A percentile compares a stretch with the other conserved stretches of the same genome.
These are phyloP conservation scores for Cosmorhoe ocellata DNA, from an alignment of 2,888 invertebrate species.

Conservation along the genomic window DNA sequence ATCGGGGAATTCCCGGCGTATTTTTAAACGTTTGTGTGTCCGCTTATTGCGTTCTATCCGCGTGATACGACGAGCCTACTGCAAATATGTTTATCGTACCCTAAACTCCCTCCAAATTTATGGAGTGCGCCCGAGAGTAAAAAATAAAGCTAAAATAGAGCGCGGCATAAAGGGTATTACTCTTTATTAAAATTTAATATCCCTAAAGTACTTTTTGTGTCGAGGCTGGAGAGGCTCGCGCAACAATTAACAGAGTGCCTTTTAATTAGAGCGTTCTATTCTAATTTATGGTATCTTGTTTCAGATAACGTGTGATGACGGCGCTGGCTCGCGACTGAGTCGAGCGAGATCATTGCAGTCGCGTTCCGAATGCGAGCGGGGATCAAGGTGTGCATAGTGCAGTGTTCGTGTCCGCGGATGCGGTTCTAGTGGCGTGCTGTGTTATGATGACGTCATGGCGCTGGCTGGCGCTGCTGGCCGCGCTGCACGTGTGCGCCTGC, in stretches of 20 bases:
- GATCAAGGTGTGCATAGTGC: slow-evolving; percentile 33
- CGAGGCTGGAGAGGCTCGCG: slow-evolving; percentile 40
- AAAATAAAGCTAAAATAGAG: slow-evolving; percentile 55
- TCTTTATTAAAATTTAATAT: slow-evolving; percentile 70
- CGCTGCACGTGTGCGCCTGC: slow-evolving; percentile 46
- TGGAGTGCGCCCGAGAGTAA: slow-evolving; percentile 50
- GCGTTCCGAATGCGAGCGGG: slow-evolving; percentile 35
- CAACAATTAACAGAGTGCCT: slow-evolving; percentile 51
- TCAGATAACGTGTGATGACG: slow-evolving; percentile 60
- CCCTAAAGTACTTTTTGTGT: slow-evolving; percentile 53
- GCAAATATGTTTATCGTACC: slow-evolving; percentile 67
- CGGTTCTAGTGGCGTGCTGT: slow-evolving; percentile 55
- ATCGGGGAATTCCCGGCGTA: slow-evolving; percentile 68
- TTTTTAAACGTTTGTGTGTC: slow-evolving; percentile 72
- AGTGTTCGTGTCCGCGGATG: slow-evolving; percentile 50
- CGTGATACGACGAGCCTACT: slow-evolving; percentile 56
- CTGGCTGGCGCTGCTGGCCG: slow-evolving; percentile 62
- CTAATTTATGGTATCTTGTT: slow-evolving; percentile 40
- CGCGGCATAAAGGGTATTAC: slow-evolving; percentile 47
- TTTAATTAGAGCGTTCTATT: slow-evolving; percentile 54
- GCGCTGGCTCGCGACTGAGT: slow-evolving; percentile 27
- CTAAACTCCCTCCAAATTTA: slow-evolving; percentile 62
- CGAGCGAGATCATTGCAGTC: slow-evolving; percentile 20
- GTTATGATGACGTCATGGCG: slow-evolving; percentile 75
- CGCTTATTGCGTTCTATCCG: slow-evolving; percentile 67